Conservation (phyloP, 2,888 invertebrate genomes). For the Choristoneura rosaceana region DNA sequence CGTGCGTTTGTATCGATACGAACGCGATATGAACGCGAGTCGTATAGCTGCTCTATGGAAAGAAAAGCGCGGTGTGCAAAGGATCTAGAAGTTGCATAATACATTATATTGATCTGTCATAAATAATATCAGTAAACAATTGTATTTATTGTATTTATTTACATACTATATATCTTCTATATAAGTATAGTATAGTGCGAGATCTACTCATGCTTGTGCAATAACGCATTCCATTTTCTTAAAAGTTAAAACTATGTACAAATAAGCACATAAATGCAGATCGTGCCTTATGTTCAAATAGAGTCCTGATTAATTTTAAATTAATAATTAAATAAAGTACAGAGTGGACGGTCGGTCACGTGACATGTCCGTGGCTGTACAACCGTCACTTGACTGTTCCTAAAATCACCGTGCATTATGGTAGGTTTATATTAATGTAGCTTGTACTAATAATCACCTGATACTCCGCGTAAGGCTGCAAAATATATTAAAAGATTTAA, state of each 20-base stretch:
- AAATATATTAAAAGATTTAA: slow-evolving; percentile 46
- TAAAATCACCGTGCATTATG: not conserved
- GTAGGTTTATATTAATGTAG: not conserved
- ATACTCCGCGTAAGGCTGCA: slow-evolving; percentile 81
- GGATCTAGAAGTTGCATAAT: too few species aligned
- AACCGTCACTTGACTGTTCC: not conserved
- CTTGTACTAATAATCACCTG: slow-evolving; percentile 71
- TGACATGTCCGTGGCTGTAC: too few species aligned
- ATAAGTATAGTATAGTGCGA: not conserved
- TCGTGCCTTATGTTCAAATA: not conserved
- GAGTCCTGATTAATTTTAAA: not conserved
- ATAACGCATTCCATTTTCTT: too few species aligned
- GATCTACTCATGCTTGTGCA: not conserved
- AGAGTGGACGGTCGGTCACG: not conserved
- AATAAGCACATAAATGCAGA: not conserved
- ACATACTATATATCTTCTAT: too few species aligned
- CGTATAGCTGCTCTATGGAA: too few species aligned
- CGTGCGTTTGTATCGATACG: too few species aligned
- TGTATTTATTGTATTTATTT: too few species aligned
- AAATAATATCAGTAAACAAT: too few species aligned
- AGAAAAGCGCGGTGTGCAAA: too few species aligned
- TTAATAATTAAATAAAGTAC: not conserved
- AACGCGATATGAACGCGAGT: too few species aligned
- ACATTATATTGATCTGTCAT: too few species aligned
- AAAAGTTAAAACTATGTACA: not conserved